These are phyloP conservation scores for Trichomalopsis sarcophagae DNA, from an alignment of 1,140 invertebrate species.

Conservation along the genomic window DNA sequence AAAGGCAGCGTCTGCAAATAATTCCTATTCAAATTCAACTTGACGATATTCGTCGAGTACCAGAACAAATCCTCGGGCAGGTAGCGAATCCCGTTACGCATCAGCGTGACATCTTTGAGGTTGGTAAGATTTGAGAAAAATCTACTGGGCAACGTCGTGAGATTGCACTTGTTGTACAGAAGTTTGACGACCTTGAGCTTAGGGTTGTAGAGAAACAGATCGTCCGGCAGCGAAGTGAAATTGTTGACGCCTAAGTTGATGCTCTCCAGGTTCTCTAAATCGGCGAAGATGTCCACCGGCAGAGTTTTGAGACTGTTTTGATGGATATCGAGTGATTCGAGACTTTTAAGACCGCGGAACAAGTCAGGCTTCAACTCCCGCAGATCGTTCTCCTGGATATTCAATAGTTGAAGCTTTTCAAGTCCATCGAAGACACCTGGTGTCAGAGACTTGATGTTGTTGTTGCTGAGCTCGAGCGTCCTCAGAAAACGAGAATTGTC, in stretches of 20 bases:
- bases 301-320: conserved; percentile 18
- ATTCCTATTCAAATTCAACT: conserved; percentile 32
- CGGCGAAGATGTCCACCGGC: conserved; percentile 9
- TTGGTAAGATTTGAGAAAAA: not conserved
- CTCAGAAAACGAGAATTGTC: not conserved
- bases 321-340: conserved; percentile 19
- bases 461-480: conserved; percentile 29
- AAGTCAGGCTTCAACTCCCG: not conserved
- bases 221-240: conserved; percentile 1
- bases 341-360: not conserved
- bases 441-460: not conserved
- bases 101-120: not conserved
- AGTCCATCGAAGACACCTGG: conserved; percentile 29
- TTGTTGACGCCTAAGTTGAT: conserved; percentile 35
- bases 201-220: not conserved
- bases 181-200: conserved; percentile 28
- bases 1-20: not conserved
- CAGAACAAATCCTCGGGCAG: conserved; percentile 29
- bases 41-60: not conserved
- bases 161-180: conserved; percentile 29
- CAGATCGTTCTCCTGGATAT: conserved; percentile 29
- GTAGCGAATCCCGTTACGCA: not conserved
- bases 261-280: conserved; percentile 9
- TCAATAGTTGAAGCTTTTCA: conserved; percentile 8
- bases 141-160: not conserved